phyloP scores from a whole-genome alignment of 2,888 invertebrate genomes.

The Desoria tigrina region DNA sequence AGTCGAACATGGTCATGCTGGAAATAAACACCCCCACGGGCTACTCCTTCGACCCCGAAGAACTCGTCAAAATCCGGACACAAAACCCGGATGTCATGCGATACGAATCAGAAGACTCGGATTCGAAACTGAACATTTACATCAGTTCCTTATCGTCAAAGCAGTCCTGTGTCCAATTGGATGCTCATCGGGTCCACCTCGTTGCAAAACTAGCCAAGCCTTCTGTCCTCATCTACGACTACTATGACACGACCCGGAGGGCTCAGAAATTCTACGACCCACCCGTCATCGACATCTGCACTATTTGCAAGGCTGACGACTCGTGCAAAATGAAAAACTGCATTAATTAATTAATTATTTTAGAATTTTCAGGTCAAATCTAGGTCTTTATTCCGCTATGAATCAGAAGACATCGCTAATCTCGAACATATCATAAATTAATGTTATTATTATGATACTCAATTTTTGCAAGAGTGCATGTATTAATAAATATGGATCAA shows the following conservation, averaged over 20 bases:
- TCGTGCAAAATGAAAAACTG: conserved; percentile 18
- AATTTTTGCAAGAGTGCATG: no score
- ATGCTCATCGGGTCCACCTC: conserved; percentile 76
- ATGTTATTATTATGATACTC: no score
- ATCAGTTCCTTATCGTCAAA: conserved; percentile 64
- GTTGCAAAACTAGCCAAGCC: conserved; percentile 83
- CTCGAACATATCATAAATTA: no score
- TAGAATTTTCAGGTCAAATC: no score
- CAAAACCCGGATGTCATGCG: conserved; percentile 57
- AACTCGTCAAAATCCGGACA: not conserved
- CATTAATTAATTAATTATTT: conserved; percentile 5
- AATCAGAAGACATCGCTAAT: no score
- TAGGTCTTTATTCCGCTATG: no score
- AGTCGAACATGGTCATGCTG: conserved; percentile 84
- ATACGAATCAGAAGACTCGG: conserved; percentile 69
- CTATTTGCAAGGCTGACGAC: conserved; percentile 16
- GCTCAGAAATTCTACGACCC: conserved; percentile 11
- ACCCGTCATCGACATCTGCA: conserved; percentile 12
- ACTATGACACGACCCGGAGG: conserved; percentile 70
- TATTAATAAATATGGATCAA: no score
- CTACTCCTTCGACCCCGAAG: conserved; percentile 73
- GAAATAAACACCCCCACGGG: conserved; percentile 87
- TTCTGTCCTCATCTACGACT: conserved; percentile 80
- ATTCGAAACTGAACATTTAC: conserved; percentile 68
- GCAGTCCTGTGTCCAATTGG: conserved; percentile 79